Conservation (phyloP, 2,888 invertebrate species). For the Anagyrus pseudococci region DNA sequence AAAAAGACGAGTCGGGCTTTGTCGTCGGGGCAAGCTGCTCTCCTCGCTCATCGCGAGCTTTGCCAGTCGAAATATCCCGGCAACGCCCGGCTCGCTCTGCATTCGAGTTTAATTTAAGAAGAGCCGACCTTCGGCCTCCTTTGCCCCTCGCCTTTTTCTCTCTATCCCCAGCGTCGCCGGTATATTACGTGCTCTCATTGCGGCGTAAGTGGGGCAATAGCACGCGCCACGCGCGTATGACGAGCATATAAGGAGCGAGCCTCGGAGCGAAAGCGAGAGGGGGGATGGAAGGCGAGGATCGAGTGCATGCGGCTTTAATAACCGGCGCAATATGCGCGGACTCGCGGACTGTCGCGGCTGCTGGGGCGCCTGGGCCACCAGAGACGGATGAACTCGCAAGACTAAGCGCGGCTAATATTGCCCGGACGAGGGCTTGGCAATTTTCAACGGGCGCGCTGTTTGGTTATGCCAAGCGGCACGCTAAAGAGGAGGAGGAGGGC, state of each 20-base stretch:
- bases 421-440: too few species aligned
- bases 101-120: slow-evolving; percentile 14
- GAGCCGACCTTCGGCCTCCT: slow-evolving; percentile 36
- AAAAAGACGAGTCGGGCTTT: too few species aligned
- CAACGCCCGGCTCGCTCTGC: not conserved
- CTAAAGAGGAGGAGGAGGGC: too few species aligned
- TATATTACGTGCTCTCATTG: slow-evolving; percentile 15
- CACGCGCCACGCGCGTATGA: slow-evolving; percentile 3
- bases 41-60: too few species aligned
- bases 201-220: slow-evolving; percentile 37
- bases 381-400: not conserved
- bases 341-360: not conserved
- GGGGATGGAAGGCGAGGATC: not conserved
- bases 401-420: not conserved
- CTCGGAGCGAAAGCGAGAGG: not conserved
- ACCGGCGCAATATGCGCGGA: slow-evolving; percentile 33
- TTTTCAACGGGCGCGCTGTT: too few species aligned
- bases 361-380: not conserved
- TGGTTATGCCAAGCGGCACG: too few species aligned
- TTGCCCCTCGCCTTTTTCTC: slow-evolving; percentile 5
- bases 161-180: not conserved
- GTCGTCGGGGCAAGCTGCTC: too few species aligned
- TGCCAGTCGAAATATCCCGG: not conserved
- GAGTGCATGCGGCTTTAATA: slow-evolving; percentile 27
- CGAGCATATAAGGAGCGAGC: not conserved